Conservation (phyloP, 1,140 invertebrate species). For the Scylla paramamosain region DNA sequence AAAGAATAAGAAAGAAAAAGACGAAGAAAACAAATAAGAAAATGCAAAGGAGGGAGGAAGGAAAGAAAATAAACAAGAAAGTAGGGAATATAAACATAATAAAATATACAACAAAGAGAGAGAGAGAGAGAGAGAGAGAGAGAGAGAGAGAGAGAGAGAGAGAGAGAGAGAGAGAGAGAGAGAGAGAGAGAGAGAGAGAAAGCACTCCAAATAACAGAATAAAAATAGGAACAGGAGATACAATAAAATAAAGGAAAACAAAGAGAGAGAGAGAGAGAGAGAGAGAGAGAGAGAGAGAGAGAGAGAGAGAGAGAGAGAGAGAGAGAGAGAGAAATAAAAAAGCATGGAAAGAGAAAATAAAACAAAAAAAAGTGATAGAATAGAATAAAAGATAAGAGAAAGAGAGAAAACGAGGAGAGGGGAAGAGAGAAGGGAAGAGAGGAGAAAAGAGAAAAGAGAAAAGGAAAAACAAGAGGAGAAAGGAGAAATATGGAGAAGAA, state of each 20-base stretch:
- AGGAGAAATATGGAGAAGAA: too few species aligned
- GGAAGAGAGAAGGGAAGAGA: background rate
- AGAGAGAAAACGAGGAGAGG: background rate
- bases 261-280: too few species aligned
- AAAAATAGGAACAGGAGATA: too few species aligned
- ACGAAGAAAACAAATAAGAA: background rate
- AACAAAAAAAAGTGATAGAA: too few species aligned
- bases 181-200: background rate
- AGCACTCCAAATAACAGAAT: background rate
- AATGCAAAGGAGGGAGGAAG: background rate
- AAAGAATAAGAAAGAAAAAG: background rate
- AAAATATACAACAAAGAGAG: background rate
- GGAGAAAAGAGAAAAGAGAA: too few species aligned
- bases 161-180: slow-evolving; percentile 1
- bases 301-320: too few species aligned
- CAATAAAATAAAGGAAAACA: too few species aligned
- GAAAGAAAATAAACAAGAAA: background rate
- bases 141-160: background rate
- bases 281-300: too few species aligned
- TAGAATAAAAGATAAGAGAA: background rate
- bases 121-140: background rate
- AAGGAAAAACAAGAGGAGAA: too few species aligned
- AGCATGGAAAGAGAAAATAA: too few species aligned
- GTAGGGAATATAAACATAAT: background rate
- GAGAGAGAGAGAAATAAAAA: too few species aligned